phyloP scores from a whole-genome alignment of 2,888 invertebrate species.

The Lasius fuliginosus region DNA sequence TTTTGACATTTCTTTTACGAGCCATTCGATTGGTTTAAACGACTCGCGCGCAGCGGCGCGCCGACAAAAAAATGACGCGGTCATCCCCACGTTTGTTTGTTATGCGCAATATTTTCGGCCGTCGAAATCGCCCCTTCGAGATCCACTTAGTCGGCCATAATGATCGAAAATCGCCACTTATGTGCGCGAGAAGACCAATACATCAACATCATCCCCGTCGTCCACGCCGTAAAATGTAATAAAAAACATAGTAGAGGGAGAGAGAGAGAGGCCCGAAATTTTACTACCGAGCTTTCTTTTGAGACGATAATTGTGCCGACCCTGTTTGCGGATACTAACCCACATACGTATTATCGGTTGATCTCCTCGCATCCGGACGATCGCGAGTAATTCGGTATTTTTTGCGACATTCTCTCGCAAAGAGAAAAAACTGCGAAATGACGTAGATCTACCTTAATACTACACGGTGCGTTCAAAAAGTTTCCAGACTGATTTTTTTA shows the following conservation, averaged over 20 bases:
- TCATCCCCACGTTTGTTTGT: slow-evolving; percentile 63
- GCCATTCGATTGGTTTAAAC: slow-evolving; percentile 40
- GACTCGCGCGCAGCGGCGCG: slow-evolving; percentile 6
- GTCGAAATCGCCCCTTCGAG: slow-evolving; percentile 57
- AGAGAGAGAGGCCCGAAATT: slow-evolving; percentile 51
- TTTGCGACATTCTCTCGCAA: not conserved
- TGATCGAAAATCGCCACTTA: slow-evolving; percentile 74
- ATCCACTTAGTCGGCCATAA: slow-evolving; percentile 67
- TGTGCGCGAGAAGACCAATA: slow-evolving; percentile 51
- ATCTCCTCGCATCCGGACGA: slow-evolving; percentile 15
- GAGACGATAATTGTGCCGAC: slow-evolving; percentile 65
- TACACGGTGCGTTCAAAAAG: no score
- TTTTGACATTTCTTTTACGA: slow-evolving; percentile 40
- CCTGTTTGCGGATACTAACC: slow-evolving; percentile 65
- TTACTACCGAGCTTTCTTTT: slow-evolving; percentile 62
- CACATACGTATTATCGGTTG: slow-evolving; percentile 43
- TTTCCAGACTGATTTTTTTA: no score
- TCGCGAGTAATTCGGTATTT: slow-evolving; percentile 47
- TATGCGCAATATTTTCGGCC: slow-evolving; percentile 61
- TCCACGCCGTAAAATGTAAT: slow-evolving; percentile 47
- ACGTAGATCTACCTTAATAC: not conserved
- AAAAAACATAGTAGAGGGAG: slow-evolving; percentile 47
- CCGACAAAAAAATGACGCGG: slow-evolving; percentile 22
- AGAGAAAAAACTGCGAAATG: not conserved
- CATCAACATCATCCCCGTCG: slow-evolving; percentile 46